Evolutionary conservation across 35 echinoderm and acorn worm species (phyloP), one percentile per base, ranked within the genome.

Genomic region (Lytechinus variegatus): DNA sequence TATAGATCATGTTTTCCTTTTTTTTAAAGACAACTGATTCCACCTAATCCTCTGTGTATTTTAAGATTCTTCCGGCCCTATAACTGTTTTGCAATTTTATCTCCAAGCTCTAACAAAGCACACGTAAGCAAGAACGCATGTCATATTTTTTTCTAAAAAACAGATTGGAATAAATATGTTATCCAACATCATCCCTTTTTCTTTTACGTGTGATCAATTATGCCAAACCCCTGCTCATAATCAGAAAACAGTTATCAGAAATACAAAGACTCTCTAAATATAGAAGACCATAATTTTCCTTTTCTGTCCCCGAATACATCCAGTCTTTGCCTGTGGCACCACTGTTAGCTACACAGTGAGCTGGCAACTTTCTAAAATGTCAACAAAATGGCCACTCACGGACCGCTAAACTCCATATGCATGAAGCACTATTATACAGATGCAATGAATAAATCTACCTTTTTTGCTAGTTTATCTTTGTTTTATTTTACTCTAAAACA

Each of bases 201-300:
- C 6, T 79, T 79, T 24, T 79, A 79, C n/a, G 66, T 79, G 66
- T 79, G 66, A 79, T 79, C 66, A 79, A 79, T 79, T 79, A 79
- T 79, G 66, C 66, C 66, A 24, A 79, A 79, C 66, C 19, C 19
- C n/a, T 79, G 1, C 66, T 79, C 19, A 79, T 79, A 14, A 79
- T 79, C 66, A 79, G 66, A 1, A 79, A 24, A 24, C 19, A 79
- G 66, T 79, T 16, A 79, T 79, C 66, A 79, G 19, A 79, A 79
- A 79, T 79, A 79, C n/a, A 79, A 79, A 79, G 66, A 79, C 66
- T 79, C 12, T 79, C 66, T 79, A 79, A 79, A 79, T 79, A 79
- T 79, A 79, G 66, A 79, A 79, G 66, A 16, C 66, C 66, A 79
- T 79, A 79, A 79, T 79, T 79, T 79, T 79, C 66, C 24, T 44